Evolutionary conservation across 2,797 vertebrate genomes (phyloP).

Genomic region (Gallinago nigripennis): DNA sequence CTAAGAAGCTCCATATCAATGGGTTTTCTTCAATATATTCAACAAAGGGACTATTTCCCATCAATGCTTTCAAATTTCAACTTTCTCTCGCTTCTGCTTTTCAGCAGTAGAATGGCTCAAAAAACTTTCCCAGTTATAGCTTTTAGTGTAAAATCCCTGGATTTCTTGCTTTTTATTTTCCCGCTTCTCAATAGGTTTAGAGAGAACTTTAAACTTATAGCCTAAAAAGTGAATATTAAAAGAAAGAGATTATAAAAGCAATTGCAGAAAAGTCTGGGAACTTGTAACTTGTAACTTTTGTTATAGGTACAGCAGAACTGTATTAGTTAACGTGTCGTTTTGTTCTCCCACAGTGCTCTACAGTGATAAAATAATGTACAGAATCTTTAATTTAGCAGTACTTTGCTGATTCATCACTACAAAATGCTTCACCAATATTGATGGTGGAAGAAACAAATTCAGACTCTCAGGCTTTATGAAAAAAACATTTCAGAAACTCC

Average conservation of each 20-base stretch:
- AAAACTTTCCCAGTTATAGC: neutral
- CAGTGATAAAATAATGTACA: neutral
- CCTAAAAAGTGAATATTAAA: slow-evolving; percentile 39
- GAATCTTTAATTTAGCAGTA: neutral
- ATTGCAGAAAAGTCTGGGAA: slow-evolving; percentile 38
- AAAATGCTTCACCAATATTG: neutral
- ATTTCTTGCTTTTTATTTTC: slow-evolving; percentile 55
- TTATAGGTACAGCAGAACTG: neutral
- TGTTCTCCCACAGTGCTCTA: neutral
- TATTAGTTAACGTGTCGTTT: rapidly evolving
- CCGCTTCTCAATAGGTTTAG: slow-evolving; percentile 55
- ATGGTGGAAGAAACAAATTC: neutral
- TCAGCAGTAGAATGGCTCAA: neutral
- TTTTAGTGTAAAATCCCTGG: slow-evolving; percentile 50
- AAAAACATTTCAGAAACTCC: neutral
- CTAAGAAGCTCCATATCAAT: slow-evolving; percentile 31
- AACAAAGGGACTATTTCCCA: slow-evolving; percentile 38
- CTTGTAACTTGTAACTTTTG: neutral
- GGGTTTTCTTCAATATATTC: slow-evolving; percentile 32
- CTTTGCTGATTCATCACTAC: neutral
- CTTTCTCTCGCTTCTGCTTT: slow-evolving; percentile 5
- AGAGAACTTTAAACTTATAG: slow-evolving; percentile 40
- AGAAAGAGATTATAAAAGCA: slow-evolving; percentile 55
- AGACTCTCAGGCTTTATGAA: neutral
- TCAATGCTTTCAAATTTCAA: slow-evolving; percentile 22